Percentiles rank a stretch among this genome's conserved stretches.
Conservation (phyloP, 2,888 invertebrate genomes). For the Litoditis marina region DNA sequence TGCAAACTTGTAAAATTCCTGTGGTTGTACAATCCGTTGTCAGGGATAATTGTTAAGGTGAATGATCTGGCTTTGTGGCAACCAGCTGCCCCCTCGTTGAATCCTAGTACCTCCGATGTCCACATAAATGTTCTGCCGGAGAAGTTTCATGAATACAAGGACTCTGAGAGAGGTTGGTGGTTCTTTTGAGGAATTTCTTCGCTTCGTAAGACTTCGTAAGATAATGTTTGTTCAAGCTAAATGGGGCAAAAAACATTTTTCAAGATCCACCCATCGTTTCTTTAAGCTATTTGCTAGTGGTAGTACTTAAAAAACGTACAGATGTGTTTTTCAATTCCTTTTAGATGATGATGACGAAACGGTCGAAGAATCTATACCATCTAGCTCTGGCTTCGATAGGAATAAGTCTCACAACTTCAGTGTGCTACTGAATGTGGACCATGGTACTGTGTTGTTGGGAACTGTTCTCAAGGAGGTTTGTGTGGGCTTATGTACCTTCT, state of each 20-base stretch:
- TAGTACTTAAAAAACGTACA: too few species aligned
- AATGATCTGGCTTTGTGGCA: slow-evolving; percentile 61
- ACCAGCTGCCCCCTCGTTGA: slow-evolving; percentile 44
- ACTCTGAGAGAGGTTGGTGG: slow-evolving; percentile 3
- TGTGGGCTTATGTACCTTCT: too few species aligned
- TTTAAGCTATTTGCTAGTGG: too few species aligned
- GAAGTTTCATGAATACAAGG: slow-evolving; percentile 4
- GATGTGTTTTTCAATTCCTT: too few species aligned
- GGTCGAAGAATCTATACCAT: neutral
- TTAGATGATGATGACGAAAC: slow-evolving; percentile 14
- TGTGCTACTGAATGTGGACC: slow-evolving; percentile 31
- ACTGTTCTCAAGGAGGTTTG: slow-evolving; percentile 39
- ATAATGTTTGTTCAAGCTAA: neutral
- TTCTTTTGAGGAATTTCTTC: too few species aligned
- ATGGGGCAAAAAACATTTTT: too few species aligned
- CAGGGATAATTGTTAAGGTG: slow-evolving; percentile 16
- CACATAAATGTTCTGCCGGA: slow-evolving; percentile 13
- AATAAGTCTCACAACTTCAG: slow-evolving; percentile 32
- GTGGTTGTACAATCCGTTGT: slow-evolving; percentile 13
- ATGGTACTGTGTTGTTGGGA: slow-evolving; percentile 34
- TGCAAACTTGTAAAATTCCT: too few species aligned
- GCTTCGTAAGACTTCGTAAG: slow-evolving; percentile 6
- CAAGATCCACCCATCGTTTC: too few species aligned
- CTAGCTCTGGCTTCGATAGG: slow-evolving; percentile 20
- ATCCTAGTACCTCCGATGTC: neutral